Conservation (phyloP, 2,113 vertebrate species). For the Tympanuchus pallidicinctus region DNA sequence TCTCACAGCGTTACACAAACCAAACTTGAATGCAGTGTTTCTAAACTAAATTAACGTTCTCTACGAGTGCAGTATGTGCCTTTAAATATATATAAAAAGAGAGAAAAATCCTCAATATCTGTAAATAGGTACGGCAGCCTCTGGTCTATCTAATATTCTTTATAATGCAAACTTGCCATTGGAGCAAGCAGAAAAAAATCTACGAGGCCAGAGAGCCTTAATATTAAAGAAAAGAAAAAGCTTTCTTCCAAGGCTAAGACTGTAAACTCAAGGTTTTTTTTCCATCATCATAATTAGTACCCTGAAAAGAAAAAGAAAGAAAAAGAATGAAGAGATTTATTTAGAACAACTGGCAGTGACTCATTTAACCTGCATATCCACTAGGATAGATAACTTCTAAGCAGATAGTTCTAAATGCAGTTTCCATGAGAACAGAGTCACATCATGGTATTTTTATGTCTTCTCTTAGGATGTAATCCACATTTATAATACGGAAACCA, state of each 20-base stretch:
- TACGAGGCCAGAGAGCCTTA: not conserved
- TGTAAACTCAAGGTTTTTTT: slow-evolving; percentile 34
- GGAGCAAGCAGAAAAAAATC: not conserved
- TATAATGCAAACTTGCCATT: not conserved
- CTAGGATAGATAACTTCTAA: slow-evolving; percentile 46
- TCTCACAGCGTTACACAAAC: not conserved
- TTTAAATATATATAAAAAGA: not conserved
- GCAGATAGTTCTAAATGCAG: slow-evolving; percentile 56
- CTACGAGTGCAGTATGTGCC: not conserved
- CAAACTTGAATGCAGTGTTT: not conserved
- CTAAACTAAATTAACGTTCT: not conserved
- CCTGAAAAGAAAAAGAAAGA: slow-evolving; percentile 66
- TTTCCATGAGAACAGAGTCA: slow-evolving; percentile 64
- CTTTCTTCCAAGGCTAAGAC: slow-evolving; percentile 53
- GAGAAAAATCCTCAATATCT: not conserved
- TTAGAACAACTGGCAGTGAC: slow-evolving; percentile 60
- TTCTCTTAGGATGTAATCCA: slow-evolving; percentile 65
- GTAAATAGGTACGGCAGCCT: not conserved
- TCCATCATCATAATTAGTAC: slow-evolving; percentile 66
- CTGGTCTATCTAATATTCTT: not conserved
- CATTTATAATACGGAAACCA: slow-evolving; percentile 56
- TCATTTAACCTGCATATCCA: slow-evolving; percentile 62
- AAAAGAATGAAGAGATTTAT: slow-evolving; percentile 59
- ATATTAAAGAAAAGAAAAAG: not conserved
- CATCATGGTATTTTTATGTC: slow-evolving; percentile 60